phyloP scores from a whole-genome alignment of 1,140 invertebrate genomes.

The Dendroctonus ponderosae region DNA sequence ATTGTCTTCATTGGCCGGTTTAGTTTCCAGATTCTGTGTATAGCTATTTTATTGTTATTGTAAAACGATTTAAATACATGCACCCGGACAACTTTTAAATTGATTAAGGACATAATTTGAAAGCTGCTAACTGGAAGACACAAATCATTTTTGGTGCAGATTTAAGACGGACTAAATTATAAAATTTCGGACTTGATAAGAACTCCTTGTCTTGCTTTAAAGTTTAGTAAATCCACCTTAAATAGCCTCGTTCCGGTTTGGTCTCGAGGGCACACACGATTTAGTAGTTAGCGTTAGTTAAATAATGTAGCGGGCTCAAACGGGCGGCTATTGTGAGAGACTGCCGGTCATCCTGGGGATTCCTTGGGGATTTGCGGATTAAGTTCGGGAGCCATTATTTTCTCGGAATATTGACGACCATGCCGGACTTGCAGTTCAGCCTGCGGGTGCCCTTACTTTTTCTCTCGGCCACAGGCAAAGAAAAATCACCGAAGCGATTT shows the following conservation, averaged over 20 bases:
- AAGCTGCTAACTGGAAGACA: no score
- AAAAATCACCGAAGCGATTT: conserved; percentile 34
- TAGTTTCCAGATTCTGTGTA: no score
- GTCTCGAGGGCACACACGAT: conserved; percentile 37
- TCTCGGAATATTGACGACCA: conserved; percentile 37
- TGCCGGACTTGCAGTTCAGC: conserved; percentile 20
- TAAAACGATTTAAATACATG: no score
- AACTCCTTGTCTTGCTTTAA: conserved; percentile 3
- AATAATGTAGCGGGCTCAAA: conserved; percentile 42
- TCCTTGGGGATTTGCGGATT: conserved; percentile 44
- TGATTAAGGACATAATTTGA: no score
- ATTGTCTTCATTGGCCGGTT: no score
- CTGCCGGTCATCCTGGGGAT: conserved; percentile 39
- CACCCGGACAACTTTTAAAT: no score
- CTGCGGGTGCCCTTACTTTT: conserved; percentile 31
- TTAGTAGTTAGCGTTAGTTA: conserved; percentile 46
- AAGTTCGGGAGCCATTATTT: conserved; percentile 44
- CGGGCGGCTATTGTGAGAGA: conserved; percentile 38
- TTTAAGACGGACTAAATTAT: no score
- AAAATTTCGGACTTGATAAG: no score
- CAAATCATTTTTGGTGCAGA: no score
- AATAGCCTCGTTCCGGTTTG: conserved; percentile 18
- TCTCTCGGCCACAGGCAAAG: conserved; percentile 7
- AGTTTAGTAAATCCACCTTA: conserved; percentile 12
- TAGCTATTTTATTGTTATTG: no score